Conservation (phyloP, 2,797 vertebrate genomes). For the Propithecus perrieri region DNA sequence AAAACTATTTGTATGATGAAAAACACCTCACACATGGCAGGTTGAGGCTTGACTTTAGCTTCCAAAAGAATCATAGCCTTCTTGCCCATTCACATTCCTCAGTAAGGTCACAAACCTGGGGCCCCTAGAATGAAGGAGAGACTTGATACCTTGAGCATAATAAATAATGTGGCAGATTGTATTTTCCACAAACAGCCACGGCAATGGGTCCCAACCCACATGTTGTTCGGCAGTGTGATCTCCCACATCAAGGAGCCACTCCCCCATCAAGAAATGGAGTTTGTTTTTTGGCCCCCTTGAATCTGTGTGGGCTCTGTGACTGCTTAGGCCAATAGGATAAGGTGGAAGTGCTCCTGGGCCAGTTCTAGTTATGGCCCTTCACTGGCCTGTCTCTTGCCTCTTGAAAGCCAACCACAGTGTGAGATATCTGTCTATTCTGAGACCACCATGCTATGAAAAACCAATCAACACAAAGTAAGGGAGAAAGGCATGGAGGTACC, state of each 20-base stretch:
- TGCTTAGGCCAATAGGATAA: background rate
- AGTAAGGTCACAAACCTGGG: background rate
- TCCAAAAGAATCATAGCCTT: background rate
- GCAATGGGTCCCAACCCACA: background rate
- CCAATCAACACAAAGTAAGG: background rate
- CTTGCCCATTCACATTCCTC: background rate
- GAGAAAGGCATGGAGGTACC: background rate
- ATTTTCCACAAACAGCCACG: background rate
- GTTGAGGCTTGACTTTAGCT: background rate
- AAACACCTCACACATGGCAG: background rate
- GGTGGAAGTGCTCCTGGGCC: background rate
- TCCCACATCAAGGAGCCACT: background rate
- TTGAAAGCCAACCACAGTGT: background rate
- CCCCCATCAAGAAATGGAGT: background rate
- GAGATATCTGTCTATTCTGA: background rate
- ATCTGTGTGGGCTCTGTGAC: background rate
- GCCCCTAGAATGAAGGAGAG: background rate
- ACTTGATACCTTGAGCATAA: background rate
- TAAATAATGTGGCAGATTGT: background rate
- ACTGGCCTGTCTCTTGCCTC: background rate
- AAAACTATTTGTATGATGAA: conserved; percentile 23
- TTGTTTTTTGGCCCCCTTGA: background rate
- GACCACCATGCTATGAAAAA: background rate
- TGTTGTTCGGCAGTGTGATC: background rate
- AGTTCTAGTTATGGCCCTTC: background rate